Evolutionary conservation across 2,797 vertebrate genomes (phyloP).

Genomic region (Cirrhinus molitorella): DNA sequence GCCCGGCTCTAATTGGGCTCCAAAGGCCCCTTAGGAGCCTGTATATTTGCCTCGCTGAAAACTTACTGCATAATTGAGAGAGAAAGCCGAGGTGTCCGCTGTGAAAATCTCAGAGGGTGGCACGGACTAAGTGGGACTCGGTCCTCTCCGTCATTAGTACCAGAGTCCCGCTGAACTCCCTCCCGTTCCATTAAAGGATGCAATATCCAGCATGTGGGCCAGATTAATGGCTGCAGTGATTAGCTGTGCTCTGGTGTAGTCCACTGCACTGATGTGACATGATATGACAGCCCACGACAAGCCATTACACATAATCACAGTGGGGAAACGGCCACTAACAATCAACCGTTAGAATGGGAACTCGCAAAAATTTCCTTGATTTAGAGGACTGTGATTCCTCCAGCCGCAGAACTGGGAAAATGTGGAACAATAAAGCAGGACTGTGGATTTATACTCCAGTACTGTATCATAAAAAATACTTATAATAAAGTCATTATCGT

Average conservation of each 20-base stretch:
- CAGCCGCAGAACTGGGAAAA: not conserved
- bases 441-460: not conserved
- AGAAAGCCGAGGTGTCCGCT: not conserved
- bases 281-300: conserved; percentile 25
- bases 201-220: conserved; percentile 40
- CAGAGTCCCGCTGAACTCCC: conserved; percentile 23
- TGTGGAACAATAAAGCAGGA: not conserved
- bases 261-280: conserved; percentile 38
- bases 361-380: conserved; percentile 5
- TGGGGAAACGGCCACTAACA: not conserved
- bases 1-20: conserved; percentile 55
- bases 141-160: conserved; percentile 28
- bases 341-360: not conserved
- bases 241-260: conserved; percentile 31
- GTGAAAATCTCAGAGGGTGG: conserved; percentile 35
- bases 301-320: conserved; percentile 37
- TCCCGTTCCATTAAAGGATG: conserved; percentile 29
- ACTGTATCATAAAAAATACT: not conserved
- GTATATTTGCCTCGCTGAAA: conserved; percentile 24
- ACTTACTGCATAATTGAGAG: conserved; percentile 35
- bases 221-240: conserved; percentile 38
- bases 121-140: conserved; percentile 20
- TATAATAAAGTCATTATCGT: not conserved
- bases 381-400: conserved; percentile 9
- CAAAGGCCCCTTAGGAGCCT: conserved; percentile 45